Evolutionary conservation across 2,797 vertebrate species (phyloP), one percentile per base, ranked within the genome.

Genomic region (Saxicola maurus): DNA sequence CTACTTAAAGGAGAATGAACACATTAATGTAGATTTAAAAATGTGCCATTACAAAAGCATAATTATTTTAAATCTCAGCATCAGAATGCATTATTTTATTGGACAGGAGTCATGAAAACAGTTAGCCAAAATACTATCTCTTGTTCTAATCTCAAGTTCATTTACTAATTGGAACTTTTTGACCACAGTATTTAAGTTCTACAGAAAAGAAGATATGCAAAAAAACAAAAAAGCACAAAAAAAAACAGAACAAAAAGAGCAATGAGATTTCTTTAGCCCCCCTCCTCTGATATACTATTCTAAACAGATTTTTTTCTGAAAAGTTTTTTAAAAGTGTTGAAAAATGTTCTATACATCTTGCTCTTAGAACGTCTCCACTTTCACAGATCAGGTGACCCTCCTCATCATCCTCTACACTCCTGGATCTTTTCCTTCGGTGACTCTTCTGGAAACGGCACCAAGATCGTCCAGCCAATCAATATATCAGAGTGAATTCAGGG

Each of bases 321-420:
- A 97, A 98, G 97, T 91, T 92, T 95, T 98, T 97, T 98, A 97
- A 97, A 98, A 98, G 97, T 98, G 97, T 97, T 97, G 98, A 98
- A 98, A 99, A 99, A 98, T 99, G 98, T 98, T 99, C 98, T 99
- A 99, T 99, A 99, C 99, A 99, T 99, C 99, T 99, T 98, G 98
- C 98, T 98, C 98, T 99, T 98, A 99, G 98, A 98, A 99, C 98
- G 99, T 99, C 98, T 99, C 99, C 99, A 99, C 97, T 99, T 98
- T 99, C 98, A 99, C 99, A 99, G 99, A 99, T 98, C 98, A 99
- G 99, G 98, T 99, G 99, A 98, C 99, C 98, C 98, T 99, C 99
- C 98, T 97, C 99, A 99, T 99, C 99, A 99, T 99, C 98, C 98
- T 98, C 98, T 99, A 99, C 97, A 99, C 99, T 99, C 98, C 98